Conservation (phyloP, 2,797 vertebrate genomes). For the Sebastes variabilis region DNA sequence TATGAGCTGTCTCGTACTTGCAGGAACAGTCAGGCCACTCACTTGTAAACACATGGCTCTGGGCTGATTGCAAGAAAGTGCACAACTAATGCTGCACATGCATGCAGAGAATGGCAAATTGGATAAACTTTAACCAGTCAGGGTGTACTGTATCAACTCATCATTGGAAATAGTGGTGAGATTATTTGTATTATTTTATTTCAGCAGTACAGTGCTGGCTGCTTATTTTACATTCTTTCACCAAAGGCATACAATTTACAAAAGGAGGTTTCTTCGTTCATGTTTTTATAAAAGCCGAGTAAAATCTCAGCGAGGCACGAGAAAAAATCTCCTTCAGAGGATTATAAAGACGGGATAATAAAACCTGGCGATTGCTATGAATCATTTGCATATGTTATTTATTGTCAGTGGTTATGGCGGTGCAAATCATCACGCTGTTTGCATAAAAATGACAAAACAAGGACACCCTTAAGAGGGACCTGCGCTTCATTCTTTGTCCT, state of each 20-base stretch:
- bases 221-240: not conserved
- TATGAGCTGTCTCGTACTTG: not conserved
- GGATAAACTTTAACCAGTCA: not conserved
- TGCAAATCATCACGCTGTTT: constrained; percentile 23
- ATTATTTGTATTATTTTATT: not conserved
- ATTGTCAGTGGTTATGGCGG: constrained; percentile 33
- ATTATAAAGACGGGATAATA: constrained; percentile 35
- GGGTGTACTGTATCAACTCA: not conserved
- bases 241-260: not conserved
- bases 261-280: not conserved
- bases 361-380: constrained; percentile 18
- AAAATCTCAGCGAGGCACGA: constrained; percentile 14
- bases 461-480: not conserved
- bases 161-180: not conserved
- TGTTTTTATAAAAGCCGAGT: constrained; percentile 2
- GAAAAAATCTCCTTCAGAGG: constrained; percentile 26
- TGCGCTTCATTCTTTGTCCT: not conserved
- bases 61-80: too few relatives aligned
- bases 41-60: too few relatives aligned
- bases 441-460: constrained; percentile 34
- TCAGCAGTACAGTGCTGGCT: not conserved
- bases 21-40: too few relatives aligned
- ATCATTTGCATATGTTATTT: constrained; percentile 43
- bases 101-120: not conserved
- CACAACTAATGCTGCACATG: not conserved